Evolutionary conservation across 2,797 vertebrate genomes (phyloP), one percentile per base, ranked within the genome.

Genomic region (Podargus strigoides): DNA sequence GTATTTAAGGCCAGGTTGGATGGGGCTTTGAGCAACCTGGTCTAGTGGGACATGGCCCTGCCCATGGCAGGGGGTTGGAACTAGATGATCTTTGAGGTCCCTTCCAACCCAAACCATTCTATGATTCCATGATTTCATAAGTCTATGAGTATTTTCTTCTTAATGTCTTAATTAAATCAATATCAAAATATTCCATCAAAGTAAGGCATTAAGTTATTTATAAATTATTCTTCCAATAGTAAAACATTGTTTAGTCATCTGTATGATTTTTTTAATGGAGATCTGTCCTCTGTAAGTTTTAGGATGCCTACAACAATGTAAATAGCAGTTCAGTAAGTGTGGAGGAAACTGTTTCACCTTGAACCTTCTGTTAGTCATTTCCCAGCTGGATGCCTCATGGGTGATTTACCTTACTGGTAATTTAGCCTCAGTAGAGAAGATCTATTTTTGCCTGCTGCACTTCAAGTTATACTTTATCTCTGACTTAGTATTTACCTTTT

Each of bases 321-420:
- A 92, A 80, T n/a, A 58, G 14, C 49, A 55, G 27, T 68, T 84
- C 56, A 74, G 15, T 28, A 63, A 64, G 36, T 39, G 37, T 44
- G 44, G 49, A 79, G 23, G 39, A 77, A 93, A 15, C 2, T 52
- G 16, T 85, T 93, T 95, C 75, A 93, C 93, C 87, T 92, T 93
- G 89, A 89, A 67, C 30, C 30, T 87, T 90, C 85, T 90, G 53
- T 84, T 84, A 68, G 89, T 86, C 68, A 32, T 34, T 80, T 88
- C 89, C 52, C 91, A 83, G 89, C 44, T 93, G 93, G 80, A 59
- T 17, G 15, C 56, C 56, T 76, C 70, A 73, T 76, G 63, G 41
- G 68, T 77, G 75, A 72, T 77, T 95, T 93, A 49, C 49, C 49
- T 87, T 83, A 49, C 14, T 23, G 37, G 58, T 77, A 87, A 91